phyloP scores from a whole-genome alignment of 2,113 vertebrate genomes.

The Ictalurus furcatus region DNA sequence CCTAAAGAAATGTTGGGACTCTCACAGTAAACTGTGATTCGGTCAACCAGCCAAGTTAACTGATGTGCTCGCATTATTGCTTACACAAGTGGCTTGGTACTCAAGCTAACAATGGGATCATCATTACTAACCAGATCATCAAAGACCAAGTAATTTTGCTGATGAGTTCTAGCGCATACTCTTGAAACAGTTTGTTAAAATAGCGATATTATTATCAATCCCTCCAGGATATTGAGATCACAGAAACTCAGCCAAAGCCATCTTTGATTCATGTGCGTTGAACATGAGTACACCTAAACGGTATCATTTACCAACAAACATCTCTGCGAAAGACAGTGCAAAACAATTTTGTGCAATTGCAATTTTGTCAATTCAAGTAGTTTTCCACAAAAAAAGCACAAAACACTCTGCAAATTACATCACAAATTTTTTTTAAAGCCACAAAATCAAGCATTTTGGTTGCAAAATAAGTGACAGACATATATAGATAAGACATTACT shows the following conservation, averaged over 20 bases:
- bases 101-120: conserved; percentile 8
- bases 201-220: background rate
- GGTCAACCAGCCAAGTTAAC: conserved; percentile 24
- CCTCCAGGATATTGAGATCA: too few relatives aligned
- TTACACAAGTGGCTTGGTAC: conserved; percentile 24
- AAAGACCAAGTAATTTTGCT: background rate
- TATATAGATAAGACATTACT: background rate
- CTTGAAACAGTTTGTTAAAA: background rate
- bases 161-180: background rate
- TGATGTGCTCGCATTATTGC: background rate
- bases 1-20: conserved; percentile 25
- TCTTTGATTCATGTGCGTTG: too few relatives aligned
- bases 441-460: too few relatives aligned
- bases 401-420: too few relatives aligned
- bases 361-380: too few relatives aligned
- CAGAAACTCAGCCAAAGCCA: too few relatives aligned
- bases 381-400: too few relatives aligned
- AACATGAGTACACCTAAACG: too few relatives aligned
- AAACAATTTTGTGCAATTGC: too few relatives aligned
- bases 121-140: background rate
- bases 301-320: background rate
- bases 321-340: too few relatives aligned
- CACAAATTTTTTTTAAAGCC: too few relatives aligned
- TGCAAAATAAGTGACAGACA: too few relatives aligned
- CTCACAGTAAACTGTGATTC: conserved; percentile 21